Base-by-base conservation (phyloP, 2,113 vertebrate species). In the Microtus oregoni region DNA sequence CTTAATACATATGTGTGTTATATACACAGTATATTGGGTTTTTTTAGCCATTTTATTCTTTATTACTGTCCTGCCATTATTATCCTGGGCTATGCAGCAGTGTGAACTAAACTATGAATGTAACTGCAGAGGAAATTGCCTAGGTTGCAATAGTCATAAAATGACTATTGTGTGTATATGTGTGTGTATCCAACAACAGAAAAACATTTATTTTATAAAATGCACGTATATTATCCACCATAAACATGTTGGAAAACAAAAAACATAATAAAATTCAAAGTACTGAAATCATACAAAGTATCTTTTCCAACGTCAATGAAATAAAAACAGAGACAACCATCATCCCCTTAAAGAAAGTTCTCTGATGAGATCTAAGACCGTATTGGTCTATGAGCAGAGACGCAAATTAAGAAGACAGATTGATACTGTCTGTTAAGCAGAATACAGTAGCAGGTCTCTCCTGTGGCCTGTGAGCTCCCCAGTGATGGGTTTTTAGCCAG, bases 241-340 rank as follows among this genome's bases (percentile, higher is more conserved):
- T 22, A 55, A 50, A 30, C 38, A 61, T 90, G 5, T 63, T 76
- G 89, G 4, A 38, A 9, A 89, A 85, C 26, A 83, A 91, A 76
- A 76, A 91, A 19, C 90, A 17, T 81, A 77, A 76, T n/a, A 92
- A 63, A 89, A 65, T 89, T 81, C 24, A 87, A 19, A 89, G 38
- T 32, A 88, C 0, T 58, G 32, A 95, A 77, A 86, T 93, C 32
- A 90, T 47, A 85, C 30, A 55, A 88, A 94, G 2, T 81, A 38
- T 95, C 44, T 91, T 96, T 97, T 89, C 77, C 50, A 96, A 78
- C 32, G 32, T 73, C 65, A 81, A 17, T 58, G 50, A 93, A 94
- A 86, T 89, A 68, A 95, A 91, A 89, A 10, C 67, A 78, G 8
- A n/a, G 52, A 58, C n/a, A 58, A 58, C 52, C 78, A 81, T 35